Evolutionary conservation across 2,797 vertebrate species (phyloP), one percentile per base, ranked within the genome.

Genomic region (Helostoma temminkii): DNA sequence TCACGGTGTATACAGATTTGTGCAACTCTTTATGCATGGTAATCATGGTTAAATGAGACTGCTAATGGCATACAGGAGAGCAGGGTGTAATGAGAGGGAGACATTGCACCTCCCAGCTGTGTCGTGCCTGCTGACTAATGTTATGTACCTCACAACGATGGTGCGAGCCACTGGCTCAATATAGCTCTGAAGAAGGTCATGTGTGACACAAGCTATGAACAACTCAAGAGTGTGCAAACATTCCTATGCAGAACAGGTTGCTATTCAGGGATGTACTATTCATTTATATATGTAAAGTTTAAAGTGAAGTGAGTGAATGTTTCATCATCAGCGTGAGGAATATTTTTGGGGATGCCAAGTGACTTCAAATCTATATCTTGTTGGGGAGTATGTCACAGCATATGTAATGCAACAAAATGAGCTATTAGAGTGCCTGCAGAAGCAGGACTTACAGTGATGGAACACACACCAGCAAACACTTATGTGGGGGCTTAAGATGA

Each of bases 41-140:
- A 76, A 84, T 80, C 69, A 60, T 37, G 47, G 63, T 61, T 79
- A 49, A 65, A 85, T 75, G 71, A 65, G 63, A 45, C 66, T 25
- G 49, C 47, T 82, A 85, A 89, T 81, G 81, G 74, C 48, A 74
- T 77, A 48, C 71, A 73, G 76, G 70, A 75, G 75, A 82, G 80
- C 73, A 42, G 22, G 24, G 54, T 36, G 65, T 82, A 84, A 88
- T 82, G 74, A 81, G 73, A 54, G 46, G 57, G 73, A 75, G 76
- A 69, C 66, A 69, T 71, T 66, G 73, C 70, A 81, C 68, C 67
- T 88, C 84, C 78, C 82, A 84, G 84, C 81, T 87, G 87, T 77
- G 81, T 76, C 54, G 45, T 84, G 82, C 62, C 72, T 74, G 75
- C 71, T 78, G 86, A 88, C 85, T 89, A 90, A 92, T 89, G 89